These are phyloP conservation scores for Tragelaphus eurycerus DNA, from an alignment of 2,797 vertebrate species.

Conservation along the genomic window DNA sequence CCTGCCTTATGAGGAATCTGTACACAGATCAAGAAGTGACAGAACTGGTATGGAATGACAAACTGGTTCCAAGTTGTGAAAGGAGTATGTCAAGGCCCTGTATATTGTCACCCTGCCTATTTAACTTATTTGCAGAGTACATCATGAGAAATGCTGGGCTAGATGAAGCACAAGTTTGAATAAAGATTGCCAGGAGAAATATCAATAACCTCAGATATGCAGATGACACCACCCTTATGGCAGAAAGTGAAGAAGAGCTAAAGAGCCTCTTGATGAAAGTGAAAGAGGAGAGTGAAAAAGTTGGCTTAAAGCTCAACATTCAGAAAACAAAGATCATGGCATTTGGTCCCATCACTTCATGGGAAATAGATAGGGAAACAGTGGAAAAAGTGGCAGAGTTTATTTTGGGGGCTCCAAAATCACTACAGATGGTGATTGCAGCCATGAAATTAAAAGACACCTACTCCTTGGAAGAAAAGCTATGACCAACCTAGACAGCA, in stretches of 20 bases:
- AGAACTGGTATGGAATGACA: no score
- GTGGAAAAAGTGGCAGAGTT: background rate
- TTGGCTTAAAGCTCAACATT: background rate
- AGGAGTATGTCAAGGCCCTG: background rate
- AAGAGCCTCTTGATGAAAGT: background rate
- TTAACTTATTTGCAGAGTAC: background rate
- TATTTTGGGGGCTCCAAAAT: background rate
- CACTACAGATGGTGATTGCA: background rate
- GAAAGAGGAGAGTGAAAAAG: background rate
- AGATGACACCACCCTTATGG: background rate
- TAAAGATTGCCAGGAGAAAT: background rate
- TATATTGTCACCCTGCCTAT: background rate
- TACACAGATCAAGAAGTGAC: no score
- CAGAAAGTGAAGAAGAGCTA: background rate
- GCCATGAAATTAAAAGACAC: background rate
- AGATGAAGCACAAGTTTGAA: background rate
- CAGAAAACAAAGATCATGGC: background rate
- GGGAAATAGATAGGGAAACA: background rate
- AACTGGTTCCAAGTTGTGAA: background rate
- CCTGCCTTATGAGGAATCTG: no score
- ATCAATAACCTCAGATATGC: background rate
- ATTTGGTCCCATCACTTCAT: background rate
- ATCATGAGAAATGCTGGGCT: background rate
- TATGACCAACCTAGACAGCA: background rate
- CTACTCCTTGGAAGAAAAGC: background rate